phyloP scores from a whole-genome alignment of 1,140 invertebrate genomes.

The Lasaia peninsularis region DNA sequence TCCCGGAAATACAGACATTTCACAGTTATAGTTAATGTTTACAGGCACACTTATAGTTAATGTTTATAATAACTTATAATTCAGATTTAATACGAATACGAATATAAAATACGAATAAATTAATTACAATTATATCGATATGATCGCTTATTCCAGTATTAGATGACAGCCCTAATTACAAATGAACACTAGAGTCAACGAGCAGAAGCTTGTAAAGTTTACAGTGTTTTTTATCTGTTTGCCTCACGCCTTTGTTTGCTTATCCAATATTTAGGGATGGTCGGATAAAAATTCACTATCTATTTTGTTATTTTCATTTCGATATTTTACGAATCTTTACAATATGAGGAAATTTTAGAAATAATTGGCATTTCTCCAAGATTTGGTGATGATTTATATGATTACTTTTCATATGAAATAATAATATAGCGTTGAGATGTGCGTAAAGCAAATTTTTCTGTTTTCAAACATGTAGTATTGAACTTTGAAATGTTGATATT shows the following conservation, averaged over 20 bases:
- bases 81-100: too few relatives aligned
- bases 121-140: too few relatives aligned
- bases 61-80: too few relatives aligned
- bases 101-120: too few relatives aligned
- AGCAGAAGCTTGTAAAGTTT: background rate
- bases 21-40: too few relatives aligned
- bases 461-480: too few relatives aligned
- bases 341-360: background rate
- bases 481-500: too few relatives aligned
- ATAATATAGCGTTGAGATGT: too few relatives aligned
- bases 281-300: background rate
- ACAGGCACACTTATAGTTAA: too few relatives aligned
- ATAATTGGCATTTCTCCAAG: background rate
- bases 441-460: too few relatives aligned
- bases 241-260: constrained; percentile 2
- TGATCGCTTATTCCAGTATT: too few relatives aligned
- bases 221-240: constrained; percentile 1
- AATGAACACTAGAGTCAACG: constrained; percentile 1
- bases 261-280: background rate
- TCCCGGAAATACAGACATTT: too few relatives aligned
- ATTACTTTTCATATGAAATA: background rate
- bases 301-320: background rate
- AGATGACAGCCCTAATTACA: background rate
- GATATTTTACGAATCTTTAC: background rate
- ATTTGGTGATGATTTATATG: background rate